A percentile compares a stretch with the other conserved stretches of the same genome.
These are phyloP conservation scores for Polia nebulosa DNA, from an alignment of 2,888 invertebrate species.

Conservation along the genomic window DNA sequence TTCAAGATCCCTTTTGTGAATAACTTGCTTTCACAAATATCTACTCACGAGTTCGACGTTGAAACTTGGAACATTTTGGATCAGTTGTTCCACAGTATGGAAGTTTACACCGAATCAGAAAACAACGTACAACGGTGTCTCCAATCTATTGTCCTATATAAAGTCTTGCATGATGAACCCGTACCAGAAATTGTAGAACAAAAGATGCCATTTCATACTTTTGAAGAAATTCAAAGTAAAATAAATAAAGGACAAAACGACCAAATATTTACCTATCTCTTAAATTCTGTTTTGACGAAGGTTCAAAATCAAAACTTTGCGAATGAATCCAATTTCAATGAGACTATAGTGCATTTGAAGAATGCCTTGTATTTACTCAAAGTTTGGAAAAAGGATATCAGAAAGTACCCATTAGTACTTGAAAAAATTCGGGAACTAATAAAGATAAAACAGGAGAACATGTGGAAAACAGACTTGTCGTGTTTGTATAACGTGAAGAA, in stretches of 20 bases:
- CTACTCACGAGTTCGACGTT: slow-evolving; percentile 70
- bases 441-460: slow-evolving; percentile 69
- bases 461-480: slow-evolving; percentile 67
- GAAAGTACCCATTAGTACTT: slow-evolving; percentile 68
- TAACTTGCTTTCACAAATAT: slow-evolving; percentile 70
- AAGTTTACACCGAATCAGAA: slow-evolving; percentile 79
- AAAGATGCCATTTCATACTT: slow-evolving; percentile 75
- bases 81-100: slow-evolving; percentile 81
- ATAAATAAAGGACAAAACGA: slow-evolving; percentile 72
- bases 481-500: slow-evolving; percentile 76
- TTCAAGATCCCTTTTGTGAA: slow-evolving; percentile 79
- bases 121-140: slow-evolving; percentile 73
- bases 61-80: slow-evolving; percentile 79
- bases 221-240: slow-evolving; percentile 68
- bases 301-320: slow-evolving; percentile 60
- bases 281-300: slow-evolving; percentile 64
- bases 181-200: slow-evolving; percentile 78
- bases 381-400: slow-evolving; percentile 78
- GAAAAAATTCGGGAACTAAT: slow-evolving; percentile 73
- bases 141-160: slow-evolving; percentile 76
- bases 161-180: slow-evolving; percentile 72
- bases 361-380: slow-evolving; percentile 70
- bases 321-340: slow-evolving; percentile 69
- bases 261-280: slow-evolving; percentile 78
- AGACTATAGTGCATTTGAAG: slow-evolving; percentile 60